Evolutionary conservation across 2,797 vertebrate species (phyloP).

Genomic region (Miopithecus talapoin): DNA sequence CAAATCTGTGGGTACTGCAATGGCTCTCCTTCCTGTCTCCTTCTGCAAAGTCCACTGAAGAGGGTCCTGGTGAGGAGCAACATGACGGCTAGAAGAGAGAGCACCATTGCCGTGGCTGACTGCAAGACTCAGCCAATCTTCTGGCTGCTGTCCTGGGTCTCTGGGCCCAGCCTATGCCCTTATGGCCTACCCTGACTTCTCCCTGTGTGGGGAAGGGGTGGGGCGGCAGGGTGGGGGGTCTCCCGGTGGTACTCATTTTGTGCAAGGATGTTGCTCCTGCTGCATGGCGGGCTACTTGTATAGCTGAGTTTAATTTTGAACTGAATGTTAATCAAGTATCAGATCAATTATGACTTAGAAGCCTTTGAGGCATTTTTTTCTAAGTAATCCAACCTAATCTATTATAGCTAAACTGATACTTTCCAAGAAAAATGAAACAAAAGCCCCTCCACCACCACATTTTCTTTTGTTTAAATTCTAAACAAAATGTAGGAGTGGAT

Average conservation of each 20-base stretch:
- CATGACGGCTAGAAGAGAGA: neutral
- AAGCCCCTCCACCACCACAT: neutral
- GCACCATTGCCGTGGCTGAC: neutral
- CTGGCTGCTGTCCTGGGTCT: neutral
- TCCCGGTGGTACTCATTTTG: neutral
- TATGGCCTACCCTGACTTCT: fast-evolving
- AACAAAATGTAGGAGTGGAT: neutral
- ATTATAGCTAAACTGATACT: neutral
- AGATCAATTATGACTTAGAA: neutral
- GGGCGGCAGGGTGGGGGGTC: fast-evolving
- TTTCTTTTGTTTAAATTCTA: neutral
- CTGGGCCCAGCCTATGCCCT: fast-evolving
- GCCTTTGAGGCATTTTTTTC: neutral
- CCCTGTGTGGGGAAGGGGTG: too few species aligned
- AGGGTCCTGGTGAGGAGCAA: neutral
- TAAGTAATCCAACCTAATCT: neutral
- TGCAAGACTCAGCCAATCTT: neutral
- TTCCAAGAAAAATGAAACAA: neutral
- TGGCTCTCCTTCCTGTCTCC: neutral
- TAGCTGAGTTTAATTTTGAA: neutral
- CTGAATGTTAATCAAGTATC: neutral
- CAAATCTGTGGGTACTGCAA: neutral
- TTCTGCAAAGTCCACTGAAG: neutral
- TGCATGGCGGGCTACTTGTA: neutral
- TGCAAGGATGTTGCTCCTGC: neutral